Conservation (phyloP, 2,797 vertebrate species). For the Chiloscyllium punctatum region DNA sequence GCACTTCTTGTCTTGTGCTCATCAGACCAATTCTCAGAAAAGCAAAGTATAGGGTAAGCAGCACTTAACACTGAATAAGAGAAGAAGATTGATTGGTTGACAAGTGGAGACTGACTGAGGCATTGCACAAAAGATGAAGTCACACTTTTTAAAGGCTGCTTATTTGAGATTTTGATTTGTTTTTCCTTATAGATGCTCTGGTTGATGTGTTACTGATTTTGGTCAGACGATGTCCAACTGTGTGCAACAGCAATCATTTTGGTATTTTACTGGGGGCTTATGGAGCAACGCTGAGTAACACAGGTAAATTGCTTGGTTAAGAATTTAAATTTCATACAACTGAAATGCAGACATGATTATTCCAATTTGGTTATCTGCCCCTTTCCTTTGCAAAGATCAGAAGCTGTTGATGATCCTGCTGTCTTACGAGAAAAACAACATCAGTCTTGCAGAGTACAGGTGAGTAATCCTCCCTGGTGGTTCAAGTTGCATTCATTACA, state of each 20-base stretch:
- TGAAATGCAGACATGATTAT: not conserved
- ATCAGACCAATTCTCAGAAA: too few relatives aligned
- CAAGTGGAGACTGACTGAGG: not conserved
- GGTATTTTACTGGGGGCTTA: constrained; percentile 83
- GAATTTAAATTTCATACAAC: not conserved
- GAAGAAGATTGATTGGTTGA: too few relatives aligned
- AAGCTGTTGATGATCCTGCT: constrained; percentile 78
- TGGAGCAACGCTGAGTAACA: constrained; percentile 68
- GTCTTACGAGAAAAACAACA: constrained; percentile 75
- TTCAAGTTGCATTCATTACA: not conserved
- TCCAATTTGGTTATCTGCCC: not conserved
- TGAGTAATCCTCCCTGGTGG: constrained; percentile 42
- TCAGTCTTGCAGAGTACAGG: constrained; percentile 75
- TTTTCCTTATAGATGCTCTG: constrained; percentile 62
- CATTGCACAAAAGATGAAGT: not conserved
- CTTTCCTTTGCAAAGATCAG: constrained; percentile 62
- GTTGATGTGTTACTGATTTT: constrained; percentile 71
- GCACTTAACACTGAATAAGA: too few relatives aligned
- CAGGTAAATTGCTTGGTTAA: constrained; percentile 61
- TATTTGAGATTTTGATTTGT: not conserved
- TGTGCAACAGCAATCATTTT: constrained; percentile 78
- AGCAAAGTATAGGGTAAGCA: too few relatives aligned
- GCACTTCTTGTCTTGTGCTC: too few relatives aligned
- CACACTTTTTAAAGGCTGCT: not conserved
- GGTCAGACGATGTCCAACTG: constrained; percentile 67